A percentile compares a stretch with the other conserved stretches of the same genome.
phyloP scores from a whole-genome alignment of 2,888 invertebrate species.

The Tenthredo distinguenda region DNA sequence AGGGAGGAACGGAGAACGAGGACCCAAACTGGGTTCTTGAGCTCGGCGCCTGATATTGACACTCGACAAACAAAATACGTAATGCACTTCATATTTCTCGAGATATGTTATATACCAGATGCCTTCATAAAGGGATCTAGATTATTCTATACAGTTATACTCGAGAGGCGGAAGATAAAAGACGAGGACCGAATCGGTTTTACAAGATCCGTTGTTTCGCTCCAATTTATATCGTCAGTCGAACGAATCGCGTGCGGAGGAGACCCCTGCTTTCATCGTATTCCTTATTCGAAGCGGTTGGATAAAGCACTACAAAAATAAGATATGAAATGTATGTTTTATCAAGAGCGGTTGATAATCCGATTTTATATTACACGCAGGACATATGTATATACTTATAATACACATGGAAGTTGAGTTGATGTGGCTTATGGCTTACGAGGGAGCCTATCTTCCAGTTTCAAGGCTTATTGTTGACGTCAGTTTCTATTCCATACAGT shows the following conservation, averaged over 20 bases:
- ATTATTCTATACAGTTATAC: too few relatives aligned
- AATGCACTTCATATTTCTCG: not conserved
- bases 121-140: too few relatives aligned
- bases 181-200: too few relatives aligned
- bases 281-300: too few relatives aligned
- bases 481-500: not conserved
- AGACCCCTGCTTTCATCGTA: too few relatives aligned
- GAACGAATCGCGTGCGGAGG: too few relatives aligned
- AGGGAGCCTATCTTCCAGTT: slow-evolving; percentile 11
- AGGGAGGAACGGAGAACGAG: not conserved
- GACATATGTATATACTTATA: too few relatives aligned
- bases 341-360: not conserved
- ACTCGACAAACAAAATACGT: slow-evolving; percentile 8
- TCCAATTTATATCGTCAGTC: too few relatives aligned
- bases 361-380: not conserved
- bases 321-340: not conserved
- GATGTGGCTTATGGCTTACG: not conserved
- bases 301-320: not conserved
- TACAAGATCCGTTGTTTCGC: too few relatives aligned
- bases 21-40: not conserved
- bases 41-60: not conserved
- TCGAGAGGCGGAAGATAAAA: too few relatives aligned
- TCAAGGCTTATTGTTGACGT: slow-evolving; percentile 6
- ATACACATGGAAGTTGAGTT: not conserved
- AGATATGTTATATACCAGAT: not conserved